phyloP scores from a whole-genome alignment of 53 echinoderm and acorn worm genomes.

The Zoroaster sp. region DNA sequence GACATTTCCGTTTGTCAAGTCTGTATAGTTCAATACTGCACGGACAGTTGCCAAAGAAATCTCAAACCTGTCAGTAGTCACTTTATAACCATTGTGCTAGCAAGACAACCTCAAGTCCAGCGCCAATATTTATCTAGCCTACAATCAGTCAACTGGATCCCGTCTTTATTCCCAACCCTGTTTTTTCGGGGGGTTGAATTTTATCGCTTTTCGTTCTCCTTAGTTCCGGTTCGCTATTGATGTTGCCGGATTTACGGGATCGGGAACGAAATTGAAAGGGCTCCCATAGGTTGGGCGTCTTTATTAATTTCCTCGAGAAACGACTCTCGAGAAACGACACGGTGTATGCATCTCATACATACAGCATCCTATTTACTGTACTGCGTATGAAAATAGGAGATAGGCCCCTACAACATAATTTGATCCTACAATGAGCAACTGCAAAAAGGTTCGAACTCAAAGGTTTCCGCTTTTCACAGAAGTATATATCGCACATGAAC shows the following conservation, averaged over 20 bases:
- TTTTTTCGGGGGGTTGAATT: not conserved
- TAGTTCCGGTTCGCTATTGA: constrained; percentile 50
- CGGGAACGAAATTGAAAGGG: not conserved
- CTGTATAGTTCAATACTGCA: not conserved
- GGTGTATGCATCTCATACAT: not conserved
- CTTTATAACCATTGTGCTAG: constrained; percentile 16
- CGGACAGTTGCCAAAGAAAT: not conserved
- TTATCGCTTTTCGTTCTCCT: not conserved
- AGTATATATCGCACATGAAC: too few relatives aligned
- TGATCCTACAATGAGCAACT: too few relatives aligned
- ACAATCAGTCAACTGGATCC: constrained; percentile 28
- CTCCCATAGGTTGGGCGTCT: constrained; percentile 15
- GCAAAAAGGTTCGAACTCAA: too few relatives aligned
- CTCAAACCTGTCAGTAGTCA: not conserved
- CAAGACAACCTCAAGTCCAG: constrained; percentile 12
- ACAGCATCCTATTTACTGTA: not conserved
- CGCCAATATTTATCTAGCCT: constrained; percentile 44
- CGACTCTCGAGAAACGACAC: constrained; percentile 1
- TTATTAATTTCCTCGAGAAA: constrained; percentile 40
- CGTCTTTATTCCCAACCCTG: not conserved
- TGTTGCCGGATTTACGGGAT: constrained; percentile 24
- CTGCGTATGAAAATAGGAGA: not conserved
- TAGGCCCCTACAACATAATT: too few relatives aligned
- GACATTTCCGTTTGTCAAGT: constrained; percentile 14
- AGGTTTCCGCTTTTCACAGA: too few relatives aligned